Percentiles rank a stretch among this genome's conserved stretches.
Evolutionary conservation across 2,888 invertebrate genomes (phyloP).

Genomic region (Phaonia tiefii): DNA sequence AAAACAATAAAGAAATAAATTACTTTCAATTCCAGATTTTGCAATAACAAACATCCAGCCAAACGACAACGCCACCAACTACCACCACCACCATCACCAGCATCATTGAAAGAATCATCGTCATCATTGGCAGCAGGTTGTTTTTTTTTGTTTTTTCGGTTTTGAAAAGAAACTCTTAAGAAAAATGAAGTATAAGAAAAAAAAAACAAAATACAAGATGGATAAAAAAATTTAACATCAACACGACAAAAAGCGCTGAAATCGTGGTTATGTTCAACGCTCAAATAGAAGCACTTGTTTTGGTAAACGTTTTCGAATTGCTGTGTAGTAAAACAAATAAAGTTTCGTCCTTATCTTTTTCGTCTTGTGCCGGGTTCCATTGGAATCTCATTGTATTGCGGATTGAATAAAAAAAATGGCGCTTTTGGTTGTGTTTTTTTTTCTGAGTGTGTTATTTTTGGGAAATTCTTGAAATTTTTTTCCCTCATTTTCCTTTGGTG

Average conservation of each 20-base stretch:
- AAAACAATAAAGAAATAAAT: slow-evolving; percentile 81
- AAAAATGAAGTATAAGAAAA: no score
- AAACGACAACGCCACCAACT: slow-evolving; percentile 46
- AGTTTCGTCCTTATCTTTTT: slow-evolving; percentile 6
- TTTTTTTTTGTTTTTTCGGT: no score
- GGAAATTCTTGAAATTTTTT: slow-evolving; percentile 21
- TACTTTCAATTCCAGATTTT: slow-evolving; percentile 75
- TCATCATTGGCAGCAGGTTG: slow-evolving; percentile 30
- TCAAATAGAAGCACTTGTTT: slow-evolving; percentile 60
- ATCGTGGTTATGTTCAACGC: slow-evolving; percentile 76
- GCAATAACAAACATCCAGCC: slow-evolving; percentile 66
- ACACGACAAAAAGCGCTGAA: slow-evolving; percentile 78
- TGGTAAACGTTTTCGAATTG: slow-evolving; percentile 23
- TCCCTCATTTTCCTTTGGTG: not conserved
- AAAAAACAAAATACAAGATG: slow-evolving; percentile 34
- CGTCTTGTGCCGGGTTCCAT: not conserved
- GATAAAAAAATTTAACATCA: slow-evolving; percentile 67
- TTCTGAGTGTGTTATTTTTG: slow-evolving; percentile 24
- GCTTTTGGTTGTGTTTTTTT: slow-evolving; percentile 48
- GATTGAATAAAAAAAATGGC: slow-evolving; percentile 63
- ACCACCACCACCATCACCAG: slow-evolving; percentile 64
- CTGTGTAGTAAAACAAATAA: slow-evolving; percentile 12
- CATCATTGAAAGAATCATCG: slow-evolving; percentile 47
- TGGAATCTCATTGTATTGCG: not conserved
- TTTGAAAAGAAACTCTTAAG: no score